A percentile compares a stretch with the other conserved stretches of the same genome.
These are phyloP conservation scores for Megaleporinus macrocephalus DNA, from an alignment of 2,113 vertebrate genomes.

Conservation along the genomic window DNA sequence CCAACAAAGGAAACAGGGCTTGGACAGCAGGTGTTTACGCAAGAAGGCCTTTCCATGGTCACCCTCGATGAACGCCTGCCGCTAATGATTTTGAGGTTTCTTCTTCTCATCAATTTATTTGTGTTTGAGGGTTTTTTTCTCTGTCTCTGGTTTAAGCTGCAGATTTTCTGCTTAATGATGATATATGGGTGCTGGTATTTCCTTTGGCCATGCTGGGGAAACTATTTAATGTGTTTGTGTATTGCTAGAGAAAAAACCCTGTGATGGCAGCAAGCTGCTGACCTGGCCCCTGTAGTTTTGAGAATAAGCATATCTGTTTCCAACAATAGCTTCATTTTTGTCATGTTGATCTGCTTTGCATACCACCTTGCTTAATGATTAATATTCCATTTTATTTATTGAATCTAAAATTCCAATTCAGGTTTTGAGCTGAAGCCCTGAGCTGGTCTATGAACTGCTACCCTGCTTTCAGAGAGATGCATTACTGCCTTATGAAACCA, in stretches of 20 bases:
- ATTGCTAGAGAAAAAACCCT: conserved; percentile 7
- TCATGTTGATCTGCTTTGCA: conserved; percentile 15
- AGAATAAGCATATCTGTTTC: conserved; percentile 37
- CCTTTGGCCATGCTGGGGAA: conserved; percentile 36
- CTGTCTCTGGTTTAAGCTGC: conserved; percentile 44
- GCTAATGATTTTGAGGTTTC: conserved; percentile 64
- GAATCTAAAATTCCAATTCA: conserved; percentile 27
- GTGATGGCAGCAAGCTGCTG: conserved; percentile 20
- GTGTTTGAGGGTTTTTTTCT: conserved; percentile 53
- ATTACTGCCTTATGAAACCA: conserved; percentile 9
- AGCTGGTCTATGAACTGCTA: not conserved
- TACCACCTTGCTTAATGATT: conserved; percentile 4
- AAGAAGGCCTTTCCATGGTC: conserved; percentile 63
- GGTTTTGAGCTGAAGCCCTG: not conserved
- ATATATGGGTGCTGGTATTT: conserved; percentile 43
- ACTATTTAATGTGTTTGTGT: conserved; percentile 2
- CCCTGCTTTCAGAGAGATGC: not conserved
- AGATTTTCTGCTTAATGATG: conserved; percentile 40
- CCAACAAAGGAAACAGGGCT: conserved; percentile 23
- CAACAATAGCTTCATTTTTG: conserved; percentile 19
- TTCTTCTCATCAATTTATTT: conserved; percentile 65
- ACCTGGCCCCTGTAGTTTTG: conserved; percentile 11
- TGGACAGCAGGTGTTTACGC: conserved; percentile 58
- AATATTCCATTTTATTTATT: conserved; percentile 34
- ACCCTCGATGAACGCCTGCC: conserved; percentile 62